Base-by-base conservation (phyloP, 2,888 invertebrate species). In the Smittia sp. region DNA sequence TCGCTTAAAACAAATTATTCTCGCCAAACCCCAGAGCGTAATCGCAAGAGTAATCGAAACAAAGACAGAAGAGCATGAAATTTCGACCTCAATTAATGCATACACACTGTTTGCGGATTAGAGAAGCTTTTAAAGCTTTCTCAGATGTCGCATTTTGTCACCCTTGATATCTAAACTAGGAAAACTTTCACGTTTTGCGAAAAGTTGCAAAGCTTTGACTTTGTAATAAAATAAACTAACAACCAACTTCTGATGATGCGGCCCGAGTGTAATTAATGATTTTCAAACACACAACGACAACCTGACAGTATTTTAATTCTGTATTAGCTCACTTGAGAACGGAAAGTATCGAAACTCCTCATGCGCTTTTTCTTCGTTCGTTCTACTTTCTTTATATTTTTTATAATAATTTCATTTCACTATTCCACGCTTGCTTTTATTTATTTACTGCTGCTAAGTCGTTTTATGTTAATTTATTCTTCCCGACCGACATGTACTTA, bases 231-330 rank as follows among this genome's bases (percentile, higher is more conserved):
- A n/a, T n/a, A n/a, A n/a, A n/a, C n/a, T n/a, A n/a, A n/a, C n/a
- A n/a, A n/a, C n/a, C n/a, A n/a, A n/a, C n/a, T n/a, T n/a, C n/a
- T n/a, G n/a, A n/a, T n/a, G n/a, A n/a, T n/a, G n/a, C n/a, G n/a
- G n/a, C n/a, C n/a, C 89, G 13, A 99, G 84, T 0, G 97, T 93
- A 0, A 98, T 99, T 6, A 92, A 91, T 76, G 95, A 92, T 0
- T 39, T 39, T 39, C 7, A 7, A 13, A 39, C 39, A 39, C 7
- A 9, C 39, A 39, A 39, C 7, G 7, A 13, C 39, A 46, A 46
- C 46, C 46, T 6, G 46, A 46, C 6, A 46, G 46, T 46, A 46
- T 46, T 46, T 46, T 9, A 32, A 32, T 32, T 32, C 32, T 11
- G 46, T n/a, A 6, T 46, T 46, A 3, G 46, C 9, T 32, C 9